Base-by-base conservation (phyloP, 1,140 invertebrate genomes). In the Sycophaga agraensis region DNA sequence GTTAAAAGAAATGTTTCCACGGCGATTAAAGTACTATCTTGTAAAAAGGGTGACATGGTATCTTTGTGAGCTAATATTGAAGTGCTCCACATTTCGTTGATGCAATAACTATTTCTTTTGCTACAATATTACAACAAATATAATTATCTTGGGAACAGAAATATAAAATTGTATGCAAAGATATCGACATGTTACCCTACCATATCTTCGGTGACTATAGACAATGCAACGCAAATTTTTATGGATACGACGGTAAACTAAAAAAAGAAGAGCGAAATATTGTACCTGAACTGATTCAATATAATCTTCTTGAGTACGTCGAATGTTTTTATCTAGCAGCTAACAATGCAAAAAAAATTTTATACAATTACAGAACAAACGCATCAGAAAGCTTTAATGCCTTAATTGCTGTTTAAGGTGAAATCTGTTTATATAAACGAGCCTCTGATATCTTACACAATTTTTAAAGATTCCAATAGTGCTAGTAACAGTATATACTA, bases 161-260 rank as follows among this genome's bases (percentile, higher is more conserved):
- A 51, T 17, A 4, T 19, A 9, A 11, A 2, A 4, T 21, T 7
- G 2, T 51, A 6, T 6, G 11, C 14, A 26, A 42, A 17, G 31
- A 55, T 43, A 28, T 55, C 14, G 4, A 21, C 8, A 55, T 11
- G 17, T n/a, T 55, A 17, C 14, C n/a, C 7, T 55, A 12, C 14
- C 53, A 55, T 19, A 12, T 31, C 16, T 55, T 42, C 26, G 53
- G 22, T 3, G 53, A 55, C 12, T 39, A 55, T 26, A 42, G 37
- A 17, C n/a, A 28, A 3, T 55, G 53, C 22, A 9, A 4, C 4
- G 1, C 14, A 16, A 55, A 19, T 8, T 8, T 8, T 21, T 31
- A 12, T 43, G 40, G 26, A 2, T 55, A 39, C n/a, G 19, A 40
- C 17, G 16, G 9, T 6, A 12, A 31, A 40, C 0, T 24, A 9